Percentiles rank a stretch among this genome's conserved stretches.
Evolutionary conservation across 92 coral and sea anemone genomes (phyloP).

Genomic region (Umimayanthus kanabou): DNA sequence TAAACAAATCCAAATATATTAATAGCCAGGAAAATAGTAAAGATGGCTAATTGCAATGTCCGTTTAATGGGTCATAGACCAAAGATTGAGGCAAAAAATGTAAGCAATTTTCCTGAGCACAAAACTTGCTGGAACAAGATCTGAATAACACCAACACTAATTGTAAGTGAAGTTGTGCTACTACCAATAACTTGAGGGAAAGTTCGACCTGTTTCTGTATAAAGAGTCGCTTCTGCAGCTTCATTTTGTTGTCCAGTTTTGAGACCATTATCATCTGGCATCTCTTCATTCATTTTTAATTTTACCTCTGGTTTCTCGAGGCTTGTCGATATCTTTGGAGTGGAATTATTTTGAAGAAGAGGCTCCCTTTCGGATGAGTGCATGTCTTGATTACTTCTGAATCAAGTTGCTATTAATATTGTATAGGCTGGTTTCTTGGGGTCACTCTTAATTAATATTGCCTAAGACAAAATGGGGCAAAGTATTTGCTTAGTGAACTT

Average conservation of each 20-base stretch:
- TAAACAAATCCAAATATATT: not conserved
- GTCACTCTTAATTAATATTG: not conserved
- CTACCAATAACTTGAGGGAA: not conserved
- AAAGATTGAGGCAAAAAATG: not conserved
- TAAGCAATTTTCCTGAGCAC: not conserved
- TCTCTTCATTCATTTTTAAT: not conserved
- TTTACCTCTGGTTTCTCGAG: not conserved
- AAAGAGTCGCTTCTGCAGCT: not conserved
- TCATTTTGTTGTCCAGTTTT: not conserved
- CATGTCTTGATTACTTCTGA: not conserved
- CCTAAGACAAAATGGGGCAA: no score
- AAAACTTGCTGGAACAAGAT: not conserved
- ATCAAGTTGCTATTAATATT: not conserved
- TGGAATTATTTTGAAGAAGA: not conserved
- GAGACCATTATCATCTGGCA: not conserved
- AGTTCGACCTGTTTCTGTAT: no score
- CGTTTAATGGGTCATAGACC: constrained; percentile 2
- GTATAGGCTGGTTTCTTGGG: not conserved
- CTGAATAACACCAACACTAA: not conserved
- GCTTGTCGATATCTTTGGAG: not conserved
- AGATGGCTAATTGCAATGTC: not conserved
- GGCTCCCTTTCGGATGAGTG: not conserved
- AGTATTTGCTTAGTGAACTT: no score
- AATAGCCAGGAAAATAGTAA: not conserved
- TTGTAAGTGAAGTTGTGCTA: not conserved